Base-by-base conservation (phyloP, 2,888 invertebrate species). In the Lasioglossum villosulum region DNA sequence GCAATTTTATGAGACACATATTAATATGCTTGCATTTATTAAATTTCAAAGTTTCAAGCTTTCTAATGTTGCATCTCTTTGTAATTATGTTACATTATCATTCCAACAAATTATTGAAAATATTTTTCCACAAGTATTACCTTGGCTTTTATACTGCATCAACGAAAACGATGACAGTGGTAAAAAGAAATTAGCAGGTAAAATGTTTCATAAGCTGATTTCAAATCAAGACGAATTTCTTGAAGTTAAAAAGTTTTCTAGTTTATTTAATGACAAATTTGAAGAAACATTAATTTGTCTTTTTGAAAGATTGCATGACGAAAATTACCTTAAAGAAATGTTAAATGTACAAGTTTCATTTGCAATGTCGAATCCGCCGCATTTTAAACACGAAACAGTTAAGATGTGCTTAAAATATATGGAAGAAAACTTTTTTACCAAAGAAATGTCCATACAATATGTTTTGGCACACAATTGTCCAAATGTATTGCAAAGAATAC, bases 401-500 rank as follows among this genome's bases (percentile, higher is more conserved):
- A 87, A 92, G 19, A 94, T 94, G 1, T 95, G 96, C 73, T 92
- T 97, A 0, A 92, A 94, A 45, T 95, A 95, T 87, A 94, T 97
- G 79, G 95, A 96, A 78, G 95, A 96, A 91, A 95, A 96, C 92
- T 75, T 92, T 10, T 42, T 95, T 95, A 76, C 94, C 93, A 39
- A 94, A 93, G 84, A 94, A 95, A 52, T 94, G 95, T 93, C 93
- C 92, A 70, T 96, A 95, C 91, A 95, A 71, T 74, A 88, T 14
- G 84, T 90, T 80, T 74, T 94, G 3, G 87, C 88, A 1, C 84
- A 78, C 0, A 95, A 96, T 75, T 95, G 95, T 88, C 96, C 96
- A 5, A 91, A 95, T 63, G 94, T 95, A n/a, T 91, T 97, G 77
- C 96, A 97, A 86, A 95, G 95, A 90, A 95, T 96, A 82, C 92